Conservation (phyloP, 2,888 invertebrate species). For the Eumacrocentrus americanus region DNA sequence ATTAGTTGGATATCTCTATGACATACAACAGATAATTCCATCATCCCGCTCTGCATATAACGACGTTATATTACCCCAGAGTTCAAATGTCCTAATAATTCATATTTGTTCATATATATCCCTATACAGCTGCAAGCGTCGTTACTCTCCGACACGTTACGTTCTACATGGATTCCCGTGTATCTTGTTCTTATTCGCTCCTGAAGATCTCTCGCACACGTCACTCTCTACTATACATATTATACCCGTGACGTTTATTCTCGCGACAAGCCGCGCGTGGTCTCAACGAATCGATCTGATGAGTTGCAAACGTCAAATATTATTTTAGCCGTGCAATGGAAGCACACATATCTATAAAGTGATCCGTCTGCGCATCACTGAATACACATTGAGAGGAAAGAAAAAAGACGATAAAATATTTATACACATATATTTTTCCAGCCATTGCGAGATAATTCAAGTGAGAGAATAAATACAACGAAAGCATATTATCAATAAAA, state of each 20-base stretch:
- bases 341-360: conserved; percentile 5
- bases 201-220: neutral
- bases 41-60: neutral
- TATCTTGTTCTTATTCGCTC: neutral
- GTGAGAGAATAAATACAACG: neutral
- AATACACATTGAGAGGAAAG: neutral
- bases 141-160: neutral
- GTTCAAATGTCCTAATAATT: conserved; percentile 5
- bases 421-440: neutral
- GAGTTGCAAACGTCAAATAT: conserved; percentile 40
- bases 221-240: conserved; percentile 1
- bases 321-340: conserved; percentile 36
- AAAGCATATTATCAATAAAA: neutral
- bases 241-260: conserved; percentile 12
- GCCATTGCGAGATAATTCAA: neutral
- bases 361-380: conserved; percentile 1
- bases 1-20: neutral
- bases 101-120: conserved; percentile 1
- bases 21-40: neutral
- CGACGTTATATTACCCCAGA: neutral
- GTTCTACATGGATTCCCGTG: neutral
- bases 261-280: conserved; percentile 11
- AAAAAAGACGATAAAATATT: neutral
- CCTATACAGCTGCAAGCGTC: neutral
- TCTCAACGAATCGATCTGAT: conserved; percentile 35